Conservation (phyloP, 2,797 vertebrate species). For the Thripadectes ignobilis region DNA sequence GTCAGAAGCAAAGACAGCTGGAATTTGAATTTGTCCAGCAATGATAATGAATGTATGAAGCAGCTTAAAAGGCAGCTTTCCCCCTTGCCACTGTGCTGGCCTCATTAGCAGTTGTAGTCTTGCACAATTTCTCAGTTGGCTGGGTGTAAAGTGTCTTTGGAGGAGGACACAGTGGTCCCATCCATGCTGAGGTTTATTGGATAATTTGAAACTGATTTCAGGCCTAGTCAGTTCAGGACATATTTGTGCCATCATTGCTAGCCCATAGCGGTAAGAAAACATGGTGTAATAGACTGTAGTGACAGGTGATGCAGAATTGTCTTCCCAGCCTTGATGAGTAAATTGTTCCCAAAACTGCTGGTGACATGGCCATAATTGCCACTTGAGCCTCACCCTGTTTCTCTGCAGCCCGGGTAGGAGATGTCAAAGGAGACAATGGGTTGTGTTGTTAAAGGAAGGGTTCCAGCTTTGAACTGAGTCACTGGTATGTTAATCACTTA, state of each 20-base stretch:
- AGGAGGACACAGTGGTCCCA: not conserved
- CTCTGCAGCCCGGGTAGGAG: accelerated
- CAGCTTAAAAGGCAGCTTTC: constrained; percentile 18
- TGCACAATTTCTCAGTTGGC: constrained; percentile 8
- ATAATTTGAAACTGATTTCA: not conserved
- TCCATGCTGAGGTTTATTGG: not conserved
- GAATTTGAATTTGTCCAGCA: constrained; percentile 30
- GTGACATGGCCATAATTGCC: not conserved
- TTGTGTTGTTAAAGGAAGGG: not conserved
- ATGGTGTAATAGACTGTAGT: not conserved
- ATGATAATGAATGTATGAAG: constrained; percentile 32
- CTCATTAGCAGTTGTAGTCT: not conserved
- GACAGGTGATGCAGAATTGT: not conserved
- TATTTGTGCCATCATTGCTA: not conserved
- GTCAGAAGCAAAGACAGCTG: constrained; percentile 55
- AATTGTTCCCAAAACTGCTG: not conserved
- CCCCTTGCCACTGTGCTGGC: constrained; percentile 53
- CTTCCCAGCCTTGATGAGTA: not conserved
- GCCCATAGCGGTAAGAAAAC: not conserved
- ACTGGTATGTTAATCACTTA: constrained; percentile 45
- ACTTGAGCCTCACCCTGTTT: not conserved
- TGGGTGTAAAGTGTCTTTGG: constrained; percentile 2
- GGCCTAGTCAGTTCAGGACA: not conserved
- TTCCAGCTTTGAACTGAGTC: constrained; percentile 43
- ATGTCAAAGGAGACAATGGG: not conserved